A percentile compares a stretch with the other conserved stretches of the same genome.
Evolutionary conservation across 2,113 vertebrate species (phyloP).

Genomic region (Diphyllodes magnificus): DNA sequence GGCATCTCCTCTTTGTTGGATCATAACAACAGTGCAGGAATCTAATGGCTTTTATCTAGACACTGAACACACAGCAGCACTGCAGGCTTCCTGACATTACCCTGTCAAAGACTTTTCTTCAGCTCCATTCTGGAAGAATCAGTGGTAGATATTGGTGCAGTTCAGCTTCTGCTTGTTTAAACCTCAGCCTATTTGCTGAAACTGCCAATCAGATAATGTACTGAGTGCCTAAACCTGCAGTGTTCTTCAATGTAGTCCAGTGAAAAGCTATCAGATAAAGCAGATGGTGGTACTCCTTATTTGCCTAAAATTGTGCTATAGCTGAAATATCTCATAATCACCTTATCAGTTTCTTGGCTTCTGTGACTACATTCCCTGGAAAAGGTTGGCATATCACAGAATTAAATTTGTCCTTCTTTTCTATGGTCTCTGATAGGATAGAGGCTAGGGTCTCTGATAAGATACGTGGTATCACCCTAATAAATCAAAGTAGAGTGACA

Average conservation of each 20-base stretch:
- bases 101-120: neutral
- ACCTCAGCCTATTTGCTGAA: neutral
- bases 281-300: rapidly evolving
- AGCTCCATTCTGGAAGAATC: neutral
- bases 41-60: neutral
- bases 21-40: neutral
- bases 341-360: neutral
- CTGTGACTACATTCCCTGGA: neutral
- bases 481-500: neutral
- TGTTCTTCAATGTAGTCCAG: neutral
- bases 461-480: neutral
- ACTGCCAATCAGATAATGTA: neutral
- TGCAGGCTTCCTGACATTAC: neutral
- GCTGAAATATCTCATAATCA: neutral
- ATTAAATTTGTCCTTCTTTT: neutral
- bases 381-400: neutral
- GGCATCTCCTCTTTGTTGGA: rapidly evolving
- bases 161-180: neutral
- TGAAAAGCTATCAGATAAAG: neutral
- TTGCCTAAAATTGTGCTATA: neutral
- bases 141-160: neutral
- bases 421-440: neutral
- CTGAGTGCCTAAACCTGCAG: neutral
- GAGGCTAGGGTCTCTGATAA: neutral
- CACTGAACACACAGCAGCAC: neutral